Evolutionary conservation across 1,140 invertebrate genomes (phyloP), one percentile per base, ranked within the genome.

Genomic region (Coenobita brevimanus): DNA sequence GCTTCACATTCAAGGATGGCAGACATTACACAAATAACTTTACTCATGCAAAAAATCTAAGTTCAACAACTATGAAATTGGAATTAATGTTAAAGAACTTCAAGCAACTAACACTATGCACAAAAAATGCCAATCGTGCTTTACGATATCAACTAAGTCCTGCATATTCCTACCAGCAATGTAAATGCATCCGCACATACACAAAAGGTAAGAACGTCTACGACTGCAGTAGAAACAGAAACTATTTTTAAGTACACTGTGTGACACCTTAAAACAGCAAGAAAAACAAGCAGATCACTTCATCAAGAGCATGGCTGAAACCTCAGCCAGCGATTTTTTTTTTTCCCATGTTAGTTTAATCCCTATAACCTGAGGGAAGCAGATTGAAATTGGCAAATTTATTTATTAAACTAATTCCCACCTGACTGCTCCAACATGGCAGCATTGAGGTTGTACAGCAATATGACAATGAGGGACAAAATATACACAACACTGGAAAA

Each of bases 401-500:
- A 13, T 64, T 62, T 54, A 64, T 73, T 60, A 10, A 24, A 8
- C 38, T 71, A 57, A 80, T 57, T 81, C 78, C 85, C 85, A 87
- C 76, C 76, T 80, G 46, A 80, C 78, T 69, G 54, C 85, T 87
- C 85, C 85, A 87, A 87, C 85, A 87, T 87, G 85, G 85, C 64
- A 81, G 54, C 76, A 80, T 60, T 87, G 73, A 87, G 76, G 64
- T 80, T 87, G 85, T 79, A 87, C 76, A 87, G 76, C 85, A 87
- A 87, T 50, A 81, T 87, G 85, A 87, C 85, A 80, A 87, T 87
- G 85, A 87, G 85, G 85, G 76, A 71, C 85, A 87, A 80, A 87
- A 87, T 87, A 87, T 87, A 87, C 78, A 87, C 85, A 87, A 81
- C 50, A 87, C 64, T 69, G 78, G 85, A 80, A 80, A 83, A 87